Percentiles rank a stretch among this genome's conserved stretches.
Conservation (phyloP, 2,113 vertebrate species). For the Phalacrocorax brasilianus region DNA sequence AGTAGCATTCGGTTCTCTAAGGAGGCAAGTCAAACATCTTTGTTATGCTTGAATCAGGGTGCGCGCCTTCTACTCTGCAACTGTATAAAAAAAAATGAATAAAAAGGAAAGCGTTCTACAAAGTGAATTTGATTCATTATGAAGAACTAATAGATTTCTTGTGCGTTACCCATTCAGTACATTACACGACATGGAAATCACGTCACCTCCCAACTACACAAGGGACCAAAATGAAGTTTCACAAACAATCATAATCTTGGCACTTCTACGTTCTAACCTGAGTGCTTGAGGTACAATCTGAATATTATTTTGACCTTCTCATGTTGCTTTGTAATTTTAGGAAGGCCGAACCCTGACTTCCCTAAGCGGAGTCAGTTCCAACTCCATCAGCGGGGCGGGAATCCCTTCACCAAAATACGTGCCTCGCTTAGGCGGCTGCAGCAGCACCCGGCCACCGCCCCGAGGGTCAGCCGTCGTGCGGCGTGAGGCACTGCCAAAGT, state of each 20-base stretch:
- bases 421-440: too few species aligned
- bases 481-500: too few species aligned
- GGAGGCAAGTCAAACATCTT: not conserved
- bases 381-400: fast-evolving
- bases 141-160: not conserved
- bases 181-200: not conserved
- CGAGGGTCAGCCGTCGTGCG: fast-evolving
- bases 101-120: not conserved
- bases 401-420: fast-evolving
- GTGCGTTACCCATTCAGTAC: fast-evolving
- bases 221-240: not conserved
- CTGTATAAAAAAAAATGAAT: not conserved
- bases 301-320: not conserved
- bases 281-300: not conserved
- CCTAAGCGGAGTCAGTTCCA: not conserved
- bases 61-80: not conserved
- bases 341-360: not conserved
- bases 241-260: not conserved
- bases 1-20: not conserved
- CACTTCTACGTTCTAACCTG: not conserved
- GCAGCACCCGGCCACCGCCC: not conserved
- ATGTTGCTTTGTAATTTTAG: not conserved
- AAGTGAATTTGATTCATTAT: not conserved
- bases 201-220: not conserved
- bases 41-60: not conserved